Conservation (phyloP, 2,888 invertebrate species). For the Augiades crinisus region DNA sequence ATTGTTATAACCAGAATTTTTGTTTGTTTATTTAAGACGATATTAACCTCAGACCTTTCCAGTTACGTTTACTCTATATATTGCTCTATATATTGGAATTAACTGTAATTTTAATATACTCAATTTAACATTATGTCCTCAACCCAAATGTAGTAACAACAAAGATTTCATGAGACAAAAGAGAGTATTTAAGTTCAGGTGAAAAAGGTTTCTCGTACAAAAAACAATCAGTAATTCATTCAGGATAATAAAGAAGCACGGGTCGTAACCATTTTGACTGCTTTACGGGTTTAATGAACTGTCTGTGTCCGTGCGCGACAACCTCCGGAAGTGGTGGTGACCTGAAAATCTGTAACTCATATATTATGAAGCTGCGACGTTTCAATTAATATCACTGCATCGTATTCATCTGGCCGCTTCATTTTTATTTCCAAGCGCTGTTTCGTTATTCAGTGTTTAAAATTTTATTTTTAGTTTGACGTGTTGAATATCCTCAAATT, state of each 20-base stretch:
- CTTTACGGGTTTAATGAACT: slow-evolving; percentile 9
- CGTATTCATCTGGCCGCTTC: not conserved
- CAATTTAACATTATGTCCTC: too few relatives aligned
- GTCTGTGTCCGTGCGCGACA: slow-evolving; percentile 5
- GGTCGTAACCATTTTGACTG: slow-evolving; percentile 6
- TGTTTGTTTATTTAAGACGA: too few relatives aligned
- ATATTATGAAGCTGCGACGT: slow-evolving; percentile 22
- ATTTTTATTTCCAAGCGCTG: not conserved
- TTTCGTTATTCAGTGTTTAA: not conserved
- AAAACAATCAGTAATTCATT: slow-evolving; percentile 10
- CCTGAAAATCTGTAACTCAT: slow-evolving; percentile 27
- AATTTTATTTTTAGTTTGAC: not conserved
- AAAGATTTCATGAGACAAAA: too few relatives aligned
- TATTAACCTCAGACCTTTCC: too few relatives aligned
- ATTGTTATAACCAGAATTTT: too few relatives aligned
- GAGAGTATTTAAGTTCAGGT: too few relatives aligned
- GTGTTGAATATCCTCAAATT: too few relatives aligned
- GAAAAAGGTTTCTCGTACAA: slow-evolving; percentile 6
- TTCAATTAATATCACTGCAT: slow-evolving; percentile 1
- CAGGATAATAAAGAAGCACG: slow-evolving; percentile 13
- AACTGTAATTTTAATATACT: too few relatives aligned
- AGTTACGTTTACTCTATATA: too few relatives aligned
- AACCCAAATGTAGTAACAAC: too few relatives aligned
- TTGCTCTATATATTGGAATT: too few relatives aligned
- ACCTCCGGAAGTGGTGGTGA: slow-evolving; percentile 11